Percentiles rank a stretch among this genome's conserved stretches.
phyloP scores from a whole-genome alignment of 2,888 invertebrate species.

The Nebria salina region DNA sequence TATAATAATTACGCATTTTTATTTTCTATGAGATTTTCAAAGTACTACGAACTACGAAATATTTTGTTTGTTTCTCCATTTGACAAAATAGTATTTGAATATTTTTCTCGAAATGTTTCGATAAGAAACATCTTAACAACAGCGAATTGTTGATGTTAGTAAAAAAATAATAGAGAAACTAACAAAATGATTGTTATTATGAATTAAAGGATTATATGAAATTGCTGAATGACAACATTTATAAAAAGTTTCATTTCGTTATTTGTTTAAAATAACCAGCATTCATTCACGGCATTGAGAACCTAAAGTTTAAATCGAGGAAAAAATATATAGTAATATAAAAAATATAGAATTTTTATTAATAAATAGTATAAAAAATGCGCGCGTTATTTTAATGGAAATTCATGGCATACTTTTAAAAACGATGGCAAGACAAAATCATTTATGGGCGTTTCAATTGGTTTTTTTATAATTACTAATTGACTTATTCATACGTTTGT shows the following conservation, averaged over 20 bases:
- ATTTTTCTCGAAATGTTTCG: neutral
- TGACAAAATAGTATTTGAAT: too few relatives aligned
- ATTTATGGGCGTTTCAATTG: neutral
- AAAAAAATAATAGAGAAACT: neutral
- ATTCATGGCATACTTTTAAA: slow-evolving; percentile 30
- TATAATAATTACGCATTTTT: neutral
- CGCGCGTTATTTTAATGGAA: slow-evolving; percentile 21
- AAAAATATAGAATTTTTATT: slow-evolving; percentile 32
- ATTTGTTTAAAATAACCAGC: neutral
- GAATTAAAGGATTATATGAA: neutral
- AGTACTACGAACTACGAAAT: neutral
- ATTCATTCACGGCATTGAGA: slow-evolving; percentile 4
- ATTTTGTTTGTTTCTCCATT: neutral
- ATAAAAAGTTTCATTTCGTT: neutral
- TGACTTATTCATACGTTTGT: slow-evolving; percentile 8
- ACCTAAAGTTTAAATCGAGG: slow-evolving; percentile 32
- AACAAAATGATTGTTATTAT: slow-evolving; percentile 4
- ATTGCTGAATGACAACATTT: neutral
- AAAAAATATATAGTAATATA: slow-evolving; percentile 25
- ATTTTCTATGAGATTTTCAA: neutral
- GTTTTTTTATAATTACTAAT: neutral
- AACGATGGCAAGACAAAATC: slow-evolving; percentile 22
- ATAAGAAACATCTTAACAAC: neutral
- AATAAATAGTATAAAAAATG: slow-evolving; percentile 36
- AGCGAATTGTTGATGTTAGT: neutral